Conservation (phyloP, 2,797 vertebrate species). For the Dromococcyx pavoninus region DNA sequence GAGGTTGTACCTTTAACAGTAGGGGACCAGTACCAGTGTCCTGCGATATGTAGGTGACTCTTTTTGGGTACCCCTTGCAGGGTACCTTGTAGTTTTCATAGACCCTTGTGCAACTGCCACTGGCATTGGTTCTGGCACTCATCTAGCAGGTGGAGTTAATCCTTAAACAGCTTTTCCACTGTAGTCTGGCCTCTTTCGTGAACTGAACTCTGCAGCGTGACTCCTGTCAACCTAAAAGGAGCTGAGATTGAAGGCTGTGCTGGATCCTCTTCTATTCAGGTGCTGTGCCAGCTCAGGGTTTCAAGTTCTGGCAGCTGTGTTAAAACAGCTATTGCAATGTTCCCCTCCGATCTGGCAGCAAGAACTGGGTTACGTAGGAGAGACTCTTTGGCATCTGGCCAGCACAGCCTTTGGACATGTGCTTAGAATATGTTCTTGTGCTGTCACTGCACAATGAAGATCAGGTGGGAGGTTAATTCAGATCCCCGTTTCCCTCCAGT, state of each 20-base stretch:
- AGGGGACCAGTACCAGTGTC: neutral
- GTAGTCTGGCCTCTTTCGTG: neutral
- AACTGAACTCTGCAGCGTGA: neutral
- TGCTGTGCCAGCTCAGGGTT: neutral
- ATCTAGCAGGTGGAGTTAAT: neutral
- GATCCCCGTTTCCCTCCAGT: neutral
- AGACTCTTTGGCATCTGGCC: neutral
- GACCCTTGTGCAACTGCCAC: neutral
- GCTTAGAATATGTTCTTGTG: neutral
- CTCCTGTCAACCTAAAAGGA: neutral
- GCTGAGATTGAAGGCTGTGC: neutral
- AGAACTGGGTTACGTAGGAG: neutral
- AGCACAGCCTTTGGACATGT: slow-evolving; percentile 5
- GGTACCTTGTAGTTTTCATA: neutral
- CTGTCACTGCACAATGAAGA: neutral
- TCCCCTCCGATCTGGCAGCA: slow-evolving; percentile 17
- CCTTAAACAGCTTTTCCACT: neutral
- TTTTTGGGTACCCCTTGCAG: neutral
- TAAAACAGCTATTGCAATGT: neutral
- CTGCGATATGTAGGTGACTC: neutral
- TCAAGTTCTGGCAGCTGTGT: neutral
- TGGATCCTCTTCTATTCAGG: neutral
- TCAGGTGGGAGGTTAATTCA: slow-evolving; percentile 10
- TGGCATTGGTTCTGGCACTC: neutral
- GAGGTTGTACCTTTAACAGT: neutral